Percentiles rank a stretch among this genome's conserved stretches.
Conservation (phyloP, 2,797 vertebrate genomes). For the Ctenochaetus hawaiiensis region DNA sequence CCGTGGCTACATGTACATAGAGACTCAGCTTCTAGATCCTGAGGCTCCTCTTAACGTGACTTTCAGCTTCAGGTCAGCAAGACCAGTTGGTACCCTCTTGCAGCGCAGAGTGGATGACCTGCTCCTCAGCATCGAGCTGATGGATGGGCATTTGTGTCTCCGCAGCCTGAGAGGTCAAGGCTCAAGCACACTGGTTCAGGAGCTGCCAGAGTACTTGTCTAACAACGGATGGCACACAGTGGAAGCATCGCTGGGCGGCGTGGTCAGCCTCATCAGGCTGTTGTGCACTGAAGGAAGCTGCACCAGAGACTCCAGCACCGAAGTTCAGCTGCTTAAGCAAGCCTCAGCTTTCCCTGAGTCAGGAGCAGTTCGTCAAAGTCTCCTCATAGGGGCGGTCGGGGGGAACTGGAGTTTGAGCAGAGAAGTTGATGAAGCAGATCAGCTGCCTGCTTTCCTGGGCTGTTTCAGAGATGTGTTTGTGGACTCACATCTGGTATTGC, state of each 20-base stretch:
- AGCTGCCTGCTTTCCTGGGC: conserved; percentile 87
- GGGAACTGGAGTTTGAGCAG: conserved; percentile 31
- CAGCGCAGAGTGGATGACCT: conserved; percentile 78
- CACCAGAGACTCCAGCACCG: conserved; percentile 57
- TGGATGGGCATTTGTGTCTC: conserved; percentile 84
- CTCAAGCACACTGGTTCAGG: conserved; percentile 69
- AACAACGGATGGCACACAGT: conserved; percentile 90
- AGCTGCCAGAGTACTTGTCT: conserved; percentile 83
- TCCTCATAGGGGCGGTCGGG: conserved; percentile 86
- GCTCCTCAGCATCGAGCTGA: conserved; percentile 86
- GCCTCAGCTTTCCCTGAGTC: conserved; percentile 66
- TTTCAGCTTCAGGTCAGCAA: conserved; percentile 89
- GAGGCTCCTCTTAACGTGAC: conserved; percentile 83
- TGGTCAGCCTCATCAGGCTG: conserved; percentile 84
- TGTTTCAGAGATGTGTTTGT: conserved; percentile 92
- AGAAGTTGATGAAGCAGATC: conserved; percentile 38
- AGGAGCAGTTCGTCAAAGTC: conserved; percentile 76
- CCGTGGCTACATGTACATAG: conserved; percentile 84
- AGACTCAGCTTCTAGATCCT: conserved; percentile 62
- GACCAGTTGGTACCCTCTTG: conserved; percentile 83
- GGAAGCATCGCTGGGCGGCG: conserved; percentile 85
- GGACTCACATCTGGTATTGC: conserved; percentile 84
- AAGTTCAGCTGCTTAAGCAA: conserved; percentile 54
- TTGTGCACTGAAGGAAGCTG: conserved; percentile 84
- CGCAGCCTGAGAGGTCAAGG: conserved; percentile 73